Evolutionary conservation across 2,113 vertebrate genomes (phyloP).

Genomic region (Chauna torquata): DNA sequence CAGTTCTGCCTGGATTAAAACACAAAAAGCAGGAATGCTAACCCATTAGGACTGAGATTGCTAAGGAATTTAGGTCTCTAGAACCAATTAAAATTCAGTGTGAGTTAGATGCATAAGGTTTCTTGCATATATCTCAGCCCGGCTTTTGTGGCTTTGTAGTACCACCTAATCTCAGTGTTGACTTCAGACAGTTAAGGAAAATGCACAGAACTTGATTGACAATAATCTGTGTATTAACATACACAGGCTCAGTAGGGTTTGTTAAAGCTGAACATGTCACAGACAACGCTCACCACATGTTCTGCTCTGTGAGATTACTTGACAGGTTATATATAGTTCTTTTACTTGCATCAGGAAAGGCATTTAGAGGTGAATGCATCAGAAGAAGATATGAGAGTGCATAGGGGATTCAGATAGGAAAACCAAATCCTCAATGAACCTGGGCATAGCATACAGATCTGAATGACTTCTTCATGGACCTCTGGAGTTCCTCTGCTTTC

Average conservation of each 20-base stretch:
- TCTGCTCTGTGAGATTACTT: background rate
- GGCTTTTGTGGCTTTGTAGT: background rate
- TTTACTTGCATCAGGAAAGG: background rate
- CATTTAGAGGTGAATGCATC: background rate
- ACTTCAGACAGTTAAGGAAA: background rate
- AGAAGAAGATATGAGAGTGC: background rate
- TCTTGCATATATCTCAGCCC: background rate
- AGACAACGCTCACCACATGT: background rate
- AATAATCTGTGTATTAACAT: background rate
- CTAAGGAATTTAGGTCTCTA: background rate
- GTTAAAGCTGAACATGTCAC: background rate
- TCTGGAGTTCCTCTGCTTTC: background rate
- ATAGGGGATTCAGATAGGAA: background rate
- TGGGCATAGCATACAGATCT: accelerated
- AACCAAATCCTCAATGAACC: background rate
- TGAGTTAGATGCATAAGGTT: background rate
- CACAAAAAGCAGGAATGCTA: background rate
- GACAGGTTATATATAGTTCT: background rate
- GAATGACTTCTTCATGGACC: background rate
- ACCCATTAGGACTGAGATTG: background rate
- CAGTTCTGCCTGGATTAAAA: background rate
- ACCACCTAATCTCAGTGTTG: background rate
- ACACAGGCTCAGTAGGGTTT: background rate
- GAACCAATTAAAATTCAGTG: background rate
- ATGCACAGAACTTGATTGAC: background rate